phyloP scores from a whole-genome alignment of 2,113 vertebrate species.

The Cromileptes altivelis region DNA sequence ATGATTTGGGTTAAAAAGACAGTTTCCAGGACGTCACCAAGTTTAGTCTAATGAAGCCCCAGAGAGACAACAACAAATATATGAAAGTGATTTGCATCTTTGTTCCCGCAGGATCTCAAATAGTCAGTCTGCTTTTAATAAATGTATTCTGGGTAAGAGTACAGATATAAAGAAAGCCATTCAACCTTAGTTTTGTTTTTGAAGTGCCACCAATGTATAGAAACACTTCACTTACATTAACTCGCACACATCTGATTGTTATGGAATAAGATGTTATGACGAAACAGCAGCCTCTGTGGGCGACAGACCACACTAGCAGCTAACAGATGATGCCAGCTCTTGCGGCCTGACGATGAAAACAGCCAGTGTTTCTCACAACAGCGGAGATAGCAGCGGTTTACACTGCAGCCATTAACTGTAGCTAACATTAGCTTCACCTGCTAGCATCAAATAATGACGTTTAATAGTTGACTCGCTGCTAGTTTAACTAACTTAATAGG shows the following conservation, averaged over 20 bases:
- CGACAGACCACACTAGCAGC: not conserved
- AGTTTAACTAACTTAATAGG: not conserved
- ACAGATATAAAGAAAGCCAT: too few species aligned
- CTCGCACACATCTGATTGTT: not conserved
- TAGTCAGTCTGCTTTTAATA: too few species aligned
- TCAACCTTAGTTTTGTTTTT: not conserved
- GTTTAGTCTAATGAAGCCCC: too few species aligned
- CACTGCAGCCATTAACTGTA: too few species aligned
- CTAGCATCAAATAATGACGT: not conserved
- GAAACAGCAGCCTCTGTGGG: slow-evolving; percentile 21
- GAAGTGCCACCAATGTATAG: not conserved
- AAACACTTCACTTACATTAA: not conserved
- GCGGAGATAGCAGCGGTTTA: not conserved
- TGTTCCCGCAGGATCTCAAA: too few species aligned
- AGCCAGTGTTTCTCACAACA: not conserved
- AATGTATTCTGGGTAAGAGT: too few species aligned
- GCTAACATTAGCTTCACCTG: not conserved
- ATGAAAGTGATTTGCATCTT: too few species aligned
- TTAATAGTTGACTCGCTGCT: not conserved
- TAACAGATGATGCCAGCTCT: not conserved
- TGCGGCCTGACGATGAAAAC: slow-evolving; percentile 40
- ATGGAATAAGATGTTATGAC: not conserved
- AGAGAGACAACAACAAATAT: too few species aligned
- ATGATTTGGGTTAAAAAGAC: too few species aligned
- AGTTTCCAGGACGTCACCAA: too few species aligned